These are phyloP conservation scores for Chrosomus eos DNA, from an alignment of 2,797 vertebrate genomes.

Conservation along the genomic window DNA sequence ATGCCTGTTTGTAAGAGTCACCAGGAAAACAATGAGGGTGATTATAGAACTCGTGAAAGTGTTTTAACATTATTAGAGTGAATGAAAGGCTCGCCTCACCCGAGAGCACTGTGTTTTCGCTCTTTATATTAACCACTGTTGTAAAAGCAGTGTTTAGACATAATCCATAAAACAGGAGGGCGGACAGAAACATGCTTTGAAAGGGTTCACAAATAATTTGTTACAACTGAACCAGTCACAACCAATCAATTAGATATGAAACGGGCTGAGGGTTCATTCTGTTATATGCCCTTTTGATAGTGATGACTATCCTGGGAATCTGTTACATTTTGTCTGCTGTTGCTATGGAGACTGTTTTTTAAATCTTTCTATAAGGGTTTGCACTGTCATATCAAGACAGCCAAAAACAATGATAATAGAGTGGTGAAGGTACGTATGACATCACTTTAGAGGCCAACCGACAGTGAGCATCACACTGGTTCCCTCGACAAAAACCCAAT, in stretches of 20 bases:
- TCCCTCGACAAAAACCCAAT: no score
- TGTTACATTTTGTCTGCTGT: constrained; percentile 33
- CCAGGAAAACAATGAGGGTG: constrained; percentile 43
- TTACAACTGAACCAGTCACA: constrained; percentile 28
- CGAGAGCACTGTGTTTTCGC: constrained; percentile 40
- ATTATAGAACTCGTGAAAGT: constrained; percentile 52
- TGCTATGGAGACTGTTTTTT: constrained; percentile 48
- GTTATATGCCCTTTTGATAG: constrained; percentile 36
- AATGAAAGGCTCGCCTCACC: constrained; percentile 33
- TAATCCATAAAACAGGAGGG: constrained; percentile 10
- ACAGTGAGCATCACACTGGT: no score
- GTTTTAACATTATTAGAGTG: constrained; percentile 53
- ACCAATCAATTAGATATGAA: constrained; percentile 36
- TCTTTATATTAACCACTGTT: constrained; percentile 41
- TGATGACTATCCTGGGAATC: constrained; percentile 34
- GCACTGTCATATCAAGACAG: not conserved
- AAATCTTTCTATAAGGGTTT: constrained; percentile 17
- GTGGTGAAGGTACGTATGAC: not conserved
- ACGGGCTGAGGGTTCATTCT: not conserved
- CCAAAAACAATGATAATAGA: constrained; percentile 10
- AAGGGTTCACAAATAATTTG: not conserved
- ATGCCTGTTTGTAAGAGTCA: constrained; percentile 49
- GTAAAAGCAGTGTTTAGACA: constrained; percentile 13
- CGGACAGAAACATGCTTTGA: not conserved
- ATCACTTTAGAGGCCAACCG: no score